Base-by-base conservation (phyloP, 2,888 invertebrate species). In the Trissoscelio sp. region DNA sequence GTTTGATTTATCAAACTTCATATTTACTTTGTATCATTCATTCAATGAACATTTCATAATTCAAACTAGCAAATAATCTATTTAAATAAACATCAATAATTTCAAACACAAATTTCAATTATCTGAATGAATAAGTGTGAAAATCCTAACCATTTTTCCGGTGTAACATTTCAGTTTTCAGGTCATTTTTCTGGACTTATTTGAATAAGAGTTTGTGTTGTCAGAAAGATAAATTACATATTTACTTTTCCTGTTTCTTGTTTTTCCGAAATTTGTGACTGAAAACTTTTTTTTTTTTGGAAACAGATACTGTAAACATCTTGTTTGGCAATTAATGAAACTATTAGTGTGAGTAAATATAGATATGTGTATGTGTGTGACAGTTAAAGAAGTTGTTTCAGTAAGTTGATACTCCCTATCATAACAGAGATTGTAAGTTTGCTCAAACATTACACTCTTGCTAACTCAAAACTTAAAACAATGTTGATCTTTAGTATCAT, bases 391-490 rank as follows among this genome's bases (percentile, higher is more conserved):
- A 48, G 70, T 78, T 78, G 78, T 62, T 70, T 64, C 62, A 20
- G 78, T 78, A 78, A 78, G 70, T 60, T 22, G 78, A 78, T 78
- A 78, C 55, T 77, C 53, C 62, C 78, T 60, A 70, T 46, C 70
- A 78, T 34, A 70, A 77, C 60, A 77, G 18, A 39, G 55, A 48
- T 46, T 70, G 55, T 70, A 44, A 44, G 55, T 66, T 42, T 42
- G 46, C 64, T 78, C 24, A 64, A 70, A 77, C 31, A 51, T 75
- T 51, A 75, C 34, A 34, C 42, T 48, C 37, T 39, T 16, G 66
- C 28, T 34, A 51, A 55, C 70, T 64, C 18, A 28, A 46, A 55
- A 57, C 44, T 55, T 11, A n/a, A 64, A 58, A 62, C 53, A 53
- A 16, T 64, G 70, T 78, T 78, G 70, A 39, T 70, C 70, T 70